Evolutionary conservation across 2,888 invertebrate species (phyloP).

Genomic region (Spodoptera littoralis): DNA sequence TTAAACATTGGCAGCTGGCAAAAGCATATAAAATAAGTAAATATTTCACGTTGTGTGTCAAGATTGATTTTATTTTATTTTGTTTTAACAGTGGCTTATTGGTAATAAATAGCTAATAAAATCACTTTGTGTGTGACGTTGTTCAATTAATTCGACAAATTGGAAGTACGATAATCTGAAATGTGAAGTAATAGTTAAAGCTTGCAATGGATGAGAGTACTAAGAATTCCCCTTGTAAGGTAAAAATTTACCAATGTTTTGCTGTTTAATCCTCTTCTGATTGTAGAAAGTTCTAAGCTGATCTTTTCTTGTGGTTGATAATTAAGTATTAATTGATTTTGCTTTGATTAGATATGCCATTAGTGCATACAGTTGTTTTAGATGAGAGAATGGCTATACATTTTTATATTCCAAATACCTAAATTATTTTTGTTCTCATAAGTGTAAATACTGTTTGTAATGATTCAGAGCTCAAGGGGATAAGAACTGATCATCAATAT

Average conservation of each 20-base stretch:
- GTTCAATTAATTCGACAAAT: slow-evolving; percentile 72
- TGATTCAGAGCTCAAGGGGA: slow-evolving; percentile 56
- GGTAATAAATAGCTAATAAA: slow-evolving; percentile 82
- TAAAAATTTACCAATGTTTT: slow-evolving; percentile 78
- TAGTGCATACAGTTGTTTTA: slow-evolving; percentile 49
- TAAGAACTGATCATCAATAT: slow-evolving; percentile 32
- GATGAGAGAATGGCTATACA: slow-evolving; percentile 45
- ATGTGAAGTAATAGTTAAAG: slow-evolving; percentile 78
- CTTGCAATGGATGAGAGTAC: slow-evolving; percentile 84
- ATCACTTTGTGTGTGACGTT: slow-evolving; percentile 81
- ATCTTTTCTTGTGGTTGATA: slow-evolving; percentile 53
- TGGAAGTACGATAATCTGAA: slow-evolving; percentile 80
- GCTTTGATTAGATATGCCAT: slow-evolving; percentile 54
- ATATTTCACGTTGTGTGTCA: slow-evolving; percentile 81
- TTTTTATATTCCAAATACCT: slow-evolving; percentile 34
- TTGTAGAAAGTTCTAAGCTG: slow-evolving; percentile 59
- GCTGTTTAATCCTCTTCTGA: slow-evolving; percentile 64
- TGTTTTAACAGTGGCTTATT: slow-evolving; percentile 85
- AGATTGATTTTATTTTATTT: slow-evolving; percentile 86
- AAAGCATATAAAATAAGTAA: slow-evolving; percentile 74
- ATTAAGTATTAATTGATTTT: slow-evolving; percentile 48
- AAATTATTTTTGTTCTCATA: slow-evolving; percentile 29
- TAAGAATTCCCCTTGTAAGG: slow-evolving; percentile 87
- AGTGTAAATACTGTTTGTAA: slow-evolving; percentile 37
- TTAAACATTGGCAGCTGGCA: slow-evolving; percentile 64